Conservation (phyloP, 2,113 vertebrate genomes). For the Elanoides forficatus region DNA sequence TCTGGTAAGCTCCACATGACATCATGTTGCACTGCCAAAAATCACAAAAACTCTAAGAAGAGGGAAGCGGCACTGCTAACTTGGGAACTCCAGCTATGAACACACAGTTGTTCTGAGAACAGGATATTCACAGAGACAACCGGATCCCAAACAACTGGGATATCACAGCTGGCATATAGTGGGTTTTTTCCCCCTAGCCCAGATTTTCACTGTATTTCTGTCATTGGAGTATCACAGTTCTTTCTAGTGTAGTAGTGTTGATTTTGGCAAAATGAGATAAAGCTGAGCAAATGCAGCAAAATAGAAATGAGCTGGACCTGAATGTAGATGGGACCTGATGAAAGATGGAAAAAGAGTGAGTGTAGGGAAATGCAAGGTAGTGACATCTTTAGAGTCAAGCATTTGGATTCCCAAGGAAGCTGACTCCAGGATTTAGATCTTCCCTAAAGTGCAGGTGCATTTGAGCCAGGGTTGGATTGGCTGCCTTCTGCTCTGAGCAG, state of each 20-base stretch:
- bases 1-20: not conserved
- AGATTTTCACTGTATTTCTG: not conserved
- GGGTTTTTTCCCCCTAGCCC: not conserved
- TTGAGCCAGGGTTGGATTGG: not conserved
- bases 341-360: not conserved
- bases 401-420: not conserved
- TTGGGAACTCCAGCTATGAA: not conserved
- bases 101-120: not conserved
- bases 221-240: not conserved
- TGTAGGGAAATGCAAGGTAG: not conserved
- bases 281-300: not conserved
- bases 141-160: not conserved
- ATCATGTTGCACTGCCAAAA: not conserved
- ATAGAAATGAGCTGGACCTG: not conserved
- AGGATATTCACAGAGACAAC: not conserved
- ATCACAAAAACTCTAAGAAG: not conserved
- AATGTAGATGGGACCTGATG: not conserved
- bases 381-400: not conserved
- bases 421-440: not conserved
- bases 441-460: not conserved
- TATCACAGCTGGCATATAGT: not conserved
- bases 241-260: not conserved
- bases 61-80: not conserved
- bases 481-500: rapidly evolving
- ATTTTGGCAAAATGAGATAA: not conserved